A percentile compares a stretch with the other conserved stretches of the same genome.
Evolutionary conservation across 2,113 vertebrate species (phyloP).

Genomic region (Lampris megalopsis): DNA sequence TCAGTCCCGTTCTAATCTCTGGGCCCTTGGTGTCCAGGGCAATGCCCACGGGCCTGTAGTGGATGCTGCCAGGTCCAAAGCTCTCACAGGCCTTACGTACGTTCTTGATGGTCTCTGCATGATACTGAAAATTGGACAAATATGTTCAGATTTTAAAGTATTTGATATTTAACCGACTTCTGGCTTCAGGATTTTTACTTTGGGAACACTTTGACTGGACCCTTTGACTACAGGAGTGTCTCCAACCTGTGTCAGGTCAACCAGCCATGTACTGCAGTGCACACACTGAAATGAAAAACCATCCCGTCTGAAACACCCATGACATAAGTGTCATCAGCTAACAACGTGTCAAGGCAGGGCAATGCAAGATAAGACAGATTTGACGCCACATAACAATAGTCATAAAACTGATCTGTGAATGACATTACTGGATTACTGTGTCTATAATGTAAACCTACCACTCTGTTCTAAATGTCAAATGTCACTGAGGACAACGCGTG

Average conservation of each 20-base stretch:
- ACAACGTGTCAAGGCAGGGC: not conserved
- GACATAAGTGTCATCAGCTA: not conserved
- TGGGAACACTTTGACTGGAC: not conserved
- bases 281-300: not conserved
- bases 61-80: slow-evolving; percentile 92
- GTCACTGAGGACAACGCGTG: not conserved
- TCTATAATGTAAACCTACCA: not conserved
- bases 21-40: slow-evolving; percentile 98
- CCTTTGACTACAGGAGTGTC: not conserved
- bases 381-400: slow-evolving; percentile 12
- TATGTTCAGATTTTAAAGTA: too few species aligned
- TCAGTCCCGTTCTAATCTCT: slow-evolving; percentile 98
- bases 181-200: too few species aligned
- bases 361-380: slow-evolving; percentile 16
- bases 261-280: not conserved
- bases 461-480: not conserved
- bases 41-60: slow-evolving; percentile 93
- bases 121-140: slow-evolving; percentile 83
- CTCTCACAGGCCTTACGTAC: slow-evolving; percentile 93
- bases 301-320: not conserved
- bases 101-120: slow-evolving; percentile 93
- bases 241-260: not conserved
- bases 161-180: not conserved
- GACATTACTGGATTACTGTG: not conserved
- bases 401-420: slow-evolving; percentile 40